phyloP scores from a whole-genome alignment of 2,797 vertebrate species.

The Fringilla coelebs region DNA sequence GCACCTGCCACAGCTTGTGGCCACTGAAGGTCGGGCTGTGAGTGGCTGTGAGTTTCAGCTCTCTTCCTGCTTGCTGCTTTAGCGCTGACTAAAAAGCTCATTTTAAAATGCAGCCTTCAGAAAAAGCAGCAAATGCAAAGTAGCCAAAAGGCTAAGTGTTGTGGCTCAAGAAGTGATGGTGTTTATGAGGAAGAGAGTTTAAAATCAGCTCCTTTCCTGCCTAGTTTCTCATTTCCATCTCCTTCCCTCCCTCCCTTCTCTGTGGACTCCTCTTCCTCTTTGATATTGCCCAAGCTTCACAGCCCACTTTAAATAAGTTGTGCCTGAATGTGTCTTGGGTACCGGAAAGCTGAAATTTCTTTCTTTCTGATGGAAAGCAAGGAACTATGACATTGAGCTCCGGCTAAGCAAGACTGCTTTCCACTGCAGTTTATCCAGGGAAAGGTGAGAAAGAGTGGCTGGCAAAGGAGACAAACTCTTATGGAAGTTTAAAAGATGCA shows the following conservation, averaged over 20 bases:
- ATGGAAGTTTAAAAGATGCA: not conserved
- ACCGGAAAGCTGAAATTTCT: not conserved
- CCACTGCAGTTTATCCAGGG: not conserved
- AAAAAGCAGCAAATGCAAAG: not conserved
- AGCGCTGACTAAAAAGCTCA: not conserved
- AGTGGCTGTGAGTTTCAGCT: not conserved
- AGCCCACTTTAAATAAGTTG: not conserved
- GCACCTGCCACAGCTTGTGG: rapidly evolving
- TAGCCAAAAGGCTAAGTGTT: not conserved
- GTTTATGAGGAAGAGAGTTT: not conserved
- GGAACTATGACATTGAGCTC: not conserved
- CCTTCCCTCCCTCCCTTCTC: not conserved
- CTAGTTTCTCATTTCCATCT: not conserved
- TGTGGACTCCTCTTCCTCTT: not conserved
- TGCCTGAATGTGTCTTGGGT: not conserved
- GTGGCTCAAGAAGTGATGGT: not conserved
- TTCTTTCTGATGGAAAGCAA: not conserved
- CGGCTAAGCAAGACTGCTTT: not conserved
- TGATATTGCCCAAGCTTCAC: not conserved
- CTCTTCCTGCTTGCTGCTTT: not conserved
- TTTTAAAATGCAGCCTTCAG: not conserved
- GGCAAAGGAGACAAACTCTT: not conserved
- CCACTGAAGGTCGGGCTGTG: not conserved
- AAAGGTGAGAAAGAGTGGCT: not conserved
- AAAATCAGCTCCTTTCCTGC: not conserved